phyloP scores from a whole-genome alignment of 2,888 invertebrate genomes.

The Tetropium fuscum region DNA sequence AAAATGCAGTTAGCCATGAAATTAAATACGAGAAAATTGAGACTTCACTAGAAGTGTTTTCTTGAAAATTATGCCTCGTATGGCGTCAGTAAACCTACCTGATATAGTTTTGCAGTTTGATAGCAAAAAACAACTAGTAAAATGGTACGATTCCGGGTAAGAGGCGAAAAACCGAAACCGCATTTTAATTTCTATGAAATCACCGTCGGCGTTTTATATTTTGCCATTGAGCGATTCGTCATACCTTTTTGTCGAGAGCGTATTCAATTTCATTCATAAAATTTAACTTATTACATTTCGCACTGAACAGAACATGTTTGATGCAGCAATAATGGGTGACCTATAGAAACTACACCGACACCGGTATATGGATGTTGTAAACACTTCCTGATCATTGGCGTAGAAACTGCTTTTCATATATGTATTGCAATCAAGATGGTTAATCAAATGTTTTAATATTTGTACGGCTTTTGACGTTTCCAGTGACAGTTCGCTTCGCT shows the following conservation, averaged over 20 bases:
- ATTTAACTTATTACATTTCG: slow-evolving; percentile 17
- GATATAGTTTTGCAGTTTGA: too few species aligned
- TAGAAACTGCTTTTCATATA: not conserved
- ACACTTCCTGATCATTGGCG: slow-evolving; percentile 19
- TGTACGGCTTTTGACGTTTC: too few species aligned
- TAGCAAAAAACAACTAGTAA: too few species aligned
- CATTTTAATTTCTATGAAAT: slow-evolving; percentile 14
- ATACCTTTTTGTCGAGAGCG: slow-evolving; percentile 16
- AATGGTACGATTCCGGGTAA: slow-evolving; percentile 16
- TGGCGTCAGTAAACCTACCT: too few species aligned
- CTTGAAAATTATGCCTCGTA: too few species aligned
- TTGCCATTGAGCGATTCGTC: slow-evolving; percentile 24
- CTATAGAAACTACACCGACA: slow-evolving; percentile 20
- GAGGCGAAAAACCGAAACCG: slow-evolving; percentile 11
- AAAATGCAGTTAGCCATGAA: too few species aligned
- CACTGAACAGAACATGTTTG: slow-evolving; percentile 14
- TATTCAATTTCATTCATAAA: slow-evolving; percentile 28
- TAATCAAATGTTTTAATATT: too few species aligned
- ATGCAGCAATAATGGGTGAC: slow-evolving; percentile 33
- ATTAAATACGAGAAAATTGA: too few species aligned
- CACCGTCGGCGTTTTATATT: slow-evolving; percentile 21
- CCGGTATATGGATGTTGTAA: slow-evolving; percentile 8
- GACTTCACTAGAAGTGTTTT: too few species aligned
- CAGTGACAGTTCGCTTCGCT: too few species aligned
- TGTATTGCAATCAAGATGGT: not conserved